phyloP scores from a whole-genome alignment of 1,140 invertebrate genomes.

The Ericerus pela region DNA sequence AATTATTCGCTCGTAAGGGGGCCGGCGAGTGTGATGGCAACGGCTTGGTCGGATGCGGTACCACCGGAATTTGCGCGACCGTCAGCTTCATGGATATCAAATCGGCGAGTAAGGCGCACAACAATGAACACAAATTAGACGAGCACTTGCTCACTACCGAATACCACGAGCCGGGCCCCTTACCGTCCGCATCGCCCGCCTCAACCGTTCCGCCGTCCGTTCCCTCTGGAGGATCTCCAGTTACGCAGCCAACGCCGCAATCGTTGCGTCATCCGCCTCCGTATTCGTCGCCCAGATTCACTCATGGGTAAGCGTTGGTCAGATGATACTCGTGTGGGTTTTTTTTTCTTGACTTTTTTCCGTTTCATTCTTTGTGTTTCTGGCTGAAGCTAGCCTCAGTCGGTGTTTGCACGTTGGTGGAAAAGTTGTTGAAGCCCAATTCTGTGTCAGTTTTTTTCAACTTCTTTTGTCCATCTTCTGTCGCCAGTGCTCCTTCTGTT shows the following conservation, averaged over 20 bases:
- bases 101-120: slow-evolving; percentile 83
- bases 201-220: slow-evolving; percentile 16
- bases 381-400: background rate
- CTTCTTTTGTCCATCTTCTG: too few species aligned
- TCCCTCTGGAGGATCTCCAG: background rate
- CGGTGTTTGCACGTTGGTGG: too few species aligned
- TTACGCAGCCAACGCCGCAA: background rate
- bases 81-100: slow-evolving; percentile 95
- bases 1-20: slow-evolving; percentile 51
- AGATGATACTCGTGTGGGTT: background rate
- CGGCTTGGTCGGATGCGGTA: slow-evolving; percentile 31
- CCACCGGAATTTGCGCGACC: slow-evolving; percentile 48
- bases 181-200: slow-evolving; percentile 35
- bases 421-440: too few species aligned
- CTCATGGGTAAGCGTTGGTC: slow-evolving; percentile 22
- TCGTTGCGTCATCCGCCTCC: slow-evolving; percentile 7
- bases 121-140: slow-evolving; percentile 73
- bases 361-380: background rate
- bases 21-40: slow-evolving; percentile 34
- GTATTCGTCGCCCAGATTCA: slow-evolving; percentile 19
- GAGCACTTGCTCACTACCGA: slow-evolving; percentile 72
- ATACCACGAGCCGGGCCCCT: slow-evolving; percentile 68
- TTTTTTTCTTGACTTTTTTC: background rate
- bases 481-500: too few species aligned
- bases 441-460: too few species aligned